phyloP scores from a whole-genome alignment of 1,140 invertebrate genomes.

The Lineus longissimus region DNA sequence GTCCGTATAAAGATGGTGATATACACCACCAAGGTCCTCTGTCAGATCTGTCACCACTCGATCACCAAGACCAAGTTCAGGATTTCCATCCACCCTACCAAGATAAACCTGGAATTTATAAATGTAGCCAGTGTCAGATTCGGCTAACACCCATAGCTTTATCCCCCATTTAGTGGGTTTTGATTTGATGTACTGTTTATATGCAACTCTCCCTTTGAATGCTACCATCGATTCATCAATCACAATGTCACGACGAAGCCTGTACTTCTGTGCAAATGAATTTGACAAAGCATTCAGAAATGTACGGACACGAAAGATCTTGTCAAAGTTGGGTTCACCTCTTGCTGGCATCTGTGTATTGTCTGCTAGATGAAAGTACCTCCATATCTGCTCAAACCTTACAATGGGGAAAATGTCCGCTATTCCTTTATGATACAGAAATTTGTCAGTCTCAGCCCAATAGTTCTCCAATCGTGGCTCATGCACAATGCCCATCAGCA shows the following conservation, averaged over 20 bases:
- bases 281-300: constrained; percentile 9
- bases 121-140: constrained; percentile 42
- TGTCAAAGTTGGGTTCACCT: not conserved
- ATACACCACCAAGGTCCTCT: not conserved
- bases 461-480: not conserved
- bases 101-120: constrained; percentile 53
- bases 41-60: not conserved
- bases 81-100: constrained; percentile 36
- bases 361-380: not conserved
- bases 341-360: not conserved
- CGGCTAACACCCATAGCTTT: constrained; percentile 44
- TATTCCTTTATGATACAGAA: not conserved
- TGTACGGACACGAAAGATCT: constrained; percentile 4
- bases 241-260: constrained; percentile 13
- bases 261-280: constrained; percentile 6
- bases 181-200: constrained; percentile 54
- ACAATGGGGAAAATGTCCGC: not conserved
- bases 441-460: not conserved
- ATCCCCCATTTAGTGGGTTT: constrained; percentile 56
- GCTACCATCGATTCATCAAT: constrained; percentile 39
- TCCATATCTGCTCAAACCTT: not conserved
- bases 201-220: constrained; percentile 36
- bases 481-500: not conserved
- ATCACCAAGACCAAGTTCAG: not conserved
- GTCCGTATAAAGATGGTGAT: not conserved